phyloP scores from a whole-genome alignment of 2,113 vertebrate genomes.

The Antennarius striatus region DNA sequence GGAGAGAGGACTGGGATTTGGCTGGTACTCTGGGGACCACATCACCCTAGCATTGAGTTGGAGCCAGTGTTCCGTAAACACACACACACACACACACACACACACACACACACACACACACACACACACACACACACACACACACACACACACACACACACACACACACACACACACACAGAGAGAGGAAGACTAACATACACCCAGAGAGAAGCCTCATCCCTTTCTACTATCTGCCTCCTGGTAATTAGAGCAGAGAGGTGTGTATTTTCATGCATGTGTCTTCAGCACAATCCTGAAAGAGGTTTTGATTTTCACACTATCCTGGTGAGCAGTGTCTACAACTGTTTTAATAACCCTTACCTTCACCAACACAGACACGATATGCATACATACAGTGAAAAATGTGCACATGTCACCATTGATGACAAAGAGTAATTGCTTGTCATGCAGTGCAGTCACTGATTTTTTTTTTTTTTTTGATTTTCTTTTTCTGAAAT shows the following conservation, averaged over 20 bases:
- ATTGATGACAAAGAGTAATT: constrained; percentile 46
- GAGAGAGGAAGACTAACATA: background rate
- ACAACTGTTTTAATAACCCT: constrained; percentile 65
- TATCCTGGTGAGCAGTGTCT: constrained; percentile 21
- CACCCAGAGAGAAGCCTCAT: constrained; percentile 12
- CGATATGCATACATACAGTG: constrained; percentile 7
- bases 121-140: constrained; percentile 6
- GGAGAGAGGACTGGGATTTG: constrained; percentile 46
- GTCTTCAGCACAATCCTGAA: constrained; percentile 32
- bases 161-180: constrained; percentile 7
- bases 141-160: constrained; percentile 12
- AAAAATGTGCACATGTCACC: constrained; percentile 25
- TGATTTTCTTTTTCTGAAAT: constrained; percentile 35
- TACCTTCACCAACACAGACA: constrained; percentile 14
- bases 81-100: constrained; percentile 5
- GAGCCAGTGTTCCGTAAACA: constrained; percentile 47
- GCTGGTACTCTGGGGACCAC: constrained; percentile 43
- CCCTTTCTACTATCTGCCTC: constrained; percentile 46
- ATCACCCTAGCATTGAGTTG: constrained; percentile 51
- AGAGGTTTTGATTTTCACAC: constrained; percentile 60
- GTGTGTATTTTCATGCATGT: constrained; percentile 22
- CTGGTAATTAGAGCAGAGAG: constrained; percentile 69
- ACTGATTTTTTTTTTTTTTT: constrained; percentile 20
- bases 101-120: constrained; percentile 8
- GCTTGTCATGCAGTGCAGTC: background rate